Base-by-base conservation (phyloP, 1,140 invertebrate genomes). In the Neodiprion lecontei region DNA sequence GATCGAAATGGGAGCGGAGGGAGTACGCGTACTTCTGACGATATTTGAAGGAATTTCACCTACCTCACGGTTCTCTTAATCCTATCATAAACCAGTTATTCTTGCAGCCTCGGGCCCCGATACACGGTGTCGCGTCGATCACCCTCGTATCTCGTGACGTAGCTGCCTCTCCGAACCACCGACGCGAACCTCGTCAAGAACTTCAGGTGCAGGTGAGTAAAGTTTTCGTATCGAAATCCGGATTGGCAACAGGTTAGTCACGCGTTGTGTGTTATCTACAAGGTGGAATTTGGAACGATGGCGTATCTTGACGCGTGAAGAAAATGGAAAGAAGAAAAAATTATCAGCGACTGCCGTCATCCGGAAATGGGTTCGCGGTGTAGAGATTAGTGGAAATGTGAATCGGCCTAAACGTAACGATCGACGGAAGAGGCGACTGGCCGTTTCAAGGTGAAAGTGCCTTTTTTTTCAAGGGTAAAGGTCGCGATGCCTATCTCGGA, bases 1-100 rank as follows among this genome's bases (percentile, higher is more conserved):
- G 17, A 69, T 69, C 67, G 67, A 69, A 69, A 11, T 21, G 14
- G 53, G 67, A 69, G 40, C 21, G 23, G 23, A 69, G 10, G 67
- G 67, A 69, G 23, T 61, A 61, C 1, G 5, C 28, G 61, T 12
- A 14, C 21, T 69, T 21, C 14, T 23, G 67, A 17, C 53, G n/a
- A 14, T 17, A 17, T 69, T 69, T 17, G 53, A 9, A 12, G n/a
- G 11, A 61, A 61, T 61, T 65, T 69, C 67, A 21, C 67, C 67
- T 7, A 23, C 67, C 17, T 14, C 67, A 47, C 67, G 8, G 21
- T 69, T 69, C 12, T 47, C 67, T 12, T 47, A 21, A 21, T 69
- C 67, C 67, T 21, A 47, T 11, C 21, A 69, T 47, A 69, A 69
- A 21, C 67, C 7, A 17, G 28, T 17, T 65, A 65, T 65, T 17